Evolutionary conservation across 2,797 vertebrate genomes (phyloP), one percentile per base, ranked within the genome.

Genomic region (Lithobates sylvaticus): DNA sequence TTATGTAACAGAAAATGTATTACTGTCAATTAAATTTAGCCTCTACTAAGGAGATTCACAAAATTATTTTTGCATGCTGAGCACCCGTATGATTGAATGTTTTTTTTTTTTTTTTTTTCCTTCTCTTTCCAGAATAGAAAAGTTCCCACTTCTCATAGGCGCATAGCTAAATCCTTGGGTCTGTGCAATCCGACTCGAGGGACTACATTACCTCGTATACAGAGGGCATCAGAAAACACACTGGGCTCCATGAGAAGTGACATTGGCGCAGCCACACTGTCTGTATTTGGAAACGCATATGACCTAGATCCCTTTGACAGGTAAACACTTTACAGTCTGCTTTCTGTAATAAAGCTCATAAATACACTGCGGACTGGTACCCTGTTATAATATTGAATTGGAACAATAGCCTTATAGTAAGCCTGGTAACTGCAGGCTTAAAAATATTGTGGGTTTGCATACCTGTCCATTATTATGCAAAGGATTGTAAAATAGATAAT

Each of bases 241-340:
- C 92, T 99, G 42, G 96, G 96, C 64, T 93, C 92, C 86, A 96
- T 99, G 98, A 95, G 98, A 32, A 95, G 96, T 0, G 98, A 99
- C 85, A 98, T 99, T 0, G 98, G 98, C 9, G 98, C 96, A 44
- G 96, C 98, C 34, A 95, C 97, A 9, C 93, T 99, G 3, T 99
- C 98, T 0, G 96, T 99, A 50, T 98, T 98, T 69, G 98, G 98
- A 89, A 97, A 98, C 90, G 96, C 97, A 0, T 96, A 96, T 68
- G 97, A 97, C 88, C 91, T 99, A 89, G 97, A 99, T 91, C 92
- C 94, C 9, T 95, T 95, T 7, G 95, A 98, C 78, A 95, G 94
- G 98, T 85, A 79, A 85, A 61, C 44, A 13, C 10, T 26, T 71
- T 6, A 50, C 58, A 36, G 10, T 64, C 32, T 64, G 58, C 9